These are phyloP conservation scores for Diuraphis noxia DNA, from an alignment of 1,140 invertebrate species.

Conservation along the genomic window DNA sequence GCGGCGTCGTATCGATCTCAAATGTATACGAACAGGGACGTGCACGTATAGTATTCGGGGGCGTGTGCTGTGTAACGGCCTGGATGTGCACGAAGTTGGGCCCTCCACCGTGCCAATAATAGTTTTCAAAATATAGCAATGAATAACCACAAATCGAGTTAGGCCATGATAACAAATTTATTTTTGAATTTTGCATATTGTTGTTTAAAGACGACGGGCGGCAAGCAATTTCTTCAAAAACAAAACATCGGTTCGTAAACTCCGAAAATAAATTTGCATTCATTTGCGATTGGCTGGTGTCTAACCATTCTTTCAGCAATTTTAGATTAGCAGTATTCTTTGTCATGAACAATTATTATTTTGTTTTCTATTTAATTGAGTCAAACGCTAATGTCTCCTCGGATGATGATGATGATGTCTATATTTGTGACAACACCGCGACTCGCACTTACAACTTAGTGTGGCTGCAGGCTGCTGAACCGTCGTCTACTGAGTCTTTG, in stretches of 20 bases:
- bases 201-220: not conserved
- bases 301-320: not conserved
- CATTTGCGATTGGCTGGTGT: not conserved
- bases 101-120: not conserved
- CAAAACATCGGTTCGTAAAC: not conserved
- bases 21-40: conserved; percentile 4
- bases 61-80: conserved; percentile 1
- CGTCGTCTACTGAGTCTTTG: not conserved
- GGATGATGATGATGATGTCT: not conserved
- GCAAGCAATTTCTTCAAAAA: not conserved
- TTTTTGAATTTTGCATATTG: not conserved
- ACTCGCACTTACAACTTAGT: not conserved
- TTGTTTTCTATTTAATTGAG: not conserved
- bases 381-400: not conserved
- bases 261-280: not conserved
- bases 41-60: not conserved
- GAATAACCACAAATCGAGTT: not conserved
- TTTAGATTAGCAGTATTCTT: not conserved
- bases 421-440: not conserved
- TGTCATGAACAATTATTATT: not conserved
- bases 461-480: not conserved
- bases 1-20: not conserved
- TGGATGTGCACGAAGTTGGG: not conserved
- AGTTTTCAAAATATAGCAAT: not conserved
- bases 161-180: not conserved